Conservation (phyloP, 2,888 invertebrate species). For the Eretmocerus hayati region DNA sequence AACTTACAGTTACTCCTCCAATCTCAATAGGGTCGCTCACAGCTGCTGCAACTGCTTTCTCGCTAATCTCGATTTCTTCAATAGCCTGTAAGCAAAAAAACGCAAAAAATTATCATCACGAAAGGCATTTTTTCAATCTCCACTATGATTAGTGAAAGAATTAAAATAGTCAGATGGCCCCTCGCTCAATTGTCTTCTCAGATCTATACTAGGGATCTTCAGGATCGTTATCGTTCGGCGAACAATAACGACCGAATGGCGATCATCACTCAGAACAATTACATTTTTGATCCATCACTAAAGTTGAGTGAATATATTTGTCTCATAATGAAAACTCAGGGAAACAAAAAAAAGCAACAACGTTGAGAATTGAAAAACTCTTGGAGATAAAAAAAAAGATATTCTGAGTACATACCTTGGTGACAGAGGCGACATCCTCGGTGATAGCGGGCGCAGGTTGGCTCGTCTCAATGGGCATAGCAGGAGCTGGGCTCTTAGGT, state of each 20-base stretch:
- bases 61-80: constrained; percentile 43
- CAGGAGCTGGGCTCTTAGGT: constrained; percentile 36
- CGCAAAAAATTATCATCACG: background rate
- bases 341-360: too few relatives aligned
- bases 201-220: constrained; percentile 30
- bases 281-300: too few relatives aligned
- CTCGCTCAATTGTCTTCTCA: constrained; percentile 40
- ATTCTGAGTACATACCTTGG: constrained; percentile 33
- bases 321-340: too few relatives aligned
- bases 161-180: constrained; percentile 45
- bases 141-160: background rate
- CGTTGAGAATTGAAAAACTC: too few relatives aligned
- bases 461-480: constrained; percentile 32
- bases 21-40: constrained; percentile 41
- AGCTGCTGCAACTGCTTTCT: constrained; percentile 44
- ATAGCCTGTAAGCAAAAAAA: constrained; percentile 34
- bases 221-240: constrained; percentile 33
- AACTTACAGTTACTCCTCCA: constrained; percentile 40
- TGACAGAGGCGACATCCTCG: constrained; percentile 44
- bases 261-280: constrained; percentile 40
- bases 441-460: constrained; percentile 41
- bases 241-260: constrained; percentile 35
- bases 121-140: background rate
- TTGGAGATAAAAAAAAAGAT: background rate
- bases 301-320: too few relatives aligned